These are phyloP conservation scores for Pygathrix nemaeus DNA, from an alignment of 2,113 vertebrate genomes.

Conservation along the genomic window DNA sequence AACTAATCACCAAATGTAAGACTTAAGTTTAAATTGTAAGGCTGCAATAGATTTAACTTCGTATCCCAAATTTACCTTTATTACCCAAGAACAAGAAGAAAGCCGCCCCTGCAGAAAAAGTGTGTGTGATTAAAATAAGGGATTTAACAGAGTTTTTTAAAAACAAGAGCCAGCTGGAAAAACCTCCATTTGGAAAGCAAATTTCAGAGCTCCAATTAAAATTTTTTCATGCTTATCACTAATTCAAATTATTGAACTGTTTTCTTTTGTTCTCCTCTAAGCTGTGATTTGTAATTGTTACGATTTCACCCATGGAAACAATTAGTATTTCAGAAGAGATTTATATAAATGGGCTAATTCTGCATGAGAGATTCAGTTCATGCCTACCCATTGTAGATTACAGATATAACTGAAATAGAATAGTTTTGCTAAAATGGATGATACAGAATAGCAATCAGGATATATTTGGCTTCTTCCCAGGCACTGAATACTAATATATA, in stretches of 20 bases:
- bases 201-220: slow-evolving; percentile 52
- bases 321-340: slow-evolving; percentile 70
- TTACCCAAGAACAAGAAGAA: slow-evolving; percentile 21
- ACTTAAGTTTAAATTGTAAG: neutral
- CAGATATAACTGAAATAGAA: slow-evolving; percentile 64
- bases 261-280: slow-evolving; percentile 56
- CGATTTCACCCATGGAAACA: slow-evolving; percentile 62
- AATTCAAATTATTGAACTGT: slow-evolving; percentile 52
- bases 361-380: slow-evolving; percentile 61
- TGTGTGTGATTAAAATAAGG: neutral
- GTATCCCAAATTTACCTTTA: slow-evolving; percentile 15
- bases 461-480: slow-evolving; percentile 55
- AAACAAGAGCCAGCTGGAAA: slow-evolving; percentile 41
- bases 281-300: slow-evolving; percentile 65
- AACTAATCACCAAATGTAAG: neutral
- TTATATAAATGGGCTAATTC: slow-evolving; percentile 67
- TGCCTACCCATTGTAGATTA: slow-evolving; percentile 56
- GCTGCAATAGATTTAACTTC: neutral
- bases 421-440: slow-evolving; percentile 44
- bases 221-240: slow-evolving; percentile 20
- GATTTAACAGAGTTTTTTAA: neutral
- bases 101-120: neutral
- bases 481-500: slow-evolving; percentile 37
- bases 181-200: neutral
- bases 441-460: slow-evolving; percentile 54